These are phyloP conservation scores for Drosophila kambysellisi DNA, from an alignment of 2,888 invertebrate genomes.

Conservation along the genomic window DNA sequence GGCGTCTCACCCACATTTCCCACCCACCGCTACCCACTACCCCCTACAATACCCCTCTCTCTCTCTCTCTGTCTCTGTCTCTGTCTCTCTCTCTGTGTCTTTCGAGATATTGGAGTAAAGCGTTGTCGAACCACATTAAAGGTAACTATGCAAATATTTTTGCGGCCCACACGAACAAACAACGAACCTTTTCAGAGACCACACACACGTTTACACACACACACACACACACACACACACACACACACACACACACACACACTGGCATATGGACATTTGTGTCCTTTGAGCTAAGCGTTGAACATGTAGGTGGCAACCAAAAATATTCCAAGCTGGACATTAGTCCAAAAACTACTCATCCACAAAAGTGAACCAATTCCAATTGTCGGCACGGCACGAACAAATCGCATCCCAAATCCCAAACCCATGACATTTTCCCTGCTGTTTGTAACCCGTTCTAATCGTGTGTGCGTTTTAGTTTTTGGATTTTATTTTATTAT, in stretches of 20 bases:
- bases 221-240: background rate
- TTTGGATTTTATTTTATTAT: constrained; percentile 18
- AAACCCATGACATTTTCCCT: constrained; percentile 4
- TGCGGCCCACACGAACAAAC: constrained; percentile 80
- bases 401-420: background rate
- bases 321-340: constrained; percentile 76
- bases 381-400: background rate
- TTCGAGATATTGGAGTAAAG: constrained; percentile 32
- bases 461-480: constrained; percentile 43
- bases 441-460: constrained; percentile 29
- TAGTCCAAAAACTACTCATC: constrained; percentile 55
- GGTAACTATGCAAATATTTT: constrained; percentile 85
- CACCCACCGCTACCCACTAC: background rate
- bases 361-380: constrained; percentile 20
- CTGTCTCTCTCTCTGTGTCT: background rate
- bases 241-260: background rate
- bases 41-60: background rate
- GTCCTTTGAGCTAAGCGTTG: constrained; percentile 43
- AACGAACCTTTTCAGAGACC: constrained; percentile 52
- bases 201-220: constrained; percentile 20
- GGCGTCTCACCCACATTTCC: constrained; percentile 33
- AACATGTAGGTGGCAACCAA: constrained; percentile 60
- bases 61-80: background rate
- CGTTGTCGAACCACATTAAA: constrained; percentile 83
- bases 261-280: constrained; percentile 9